Evolutionary conservation across 1,140 invertebrate species (phyloP).

Genomic region (Aphaenogaster floridana): DNA sequence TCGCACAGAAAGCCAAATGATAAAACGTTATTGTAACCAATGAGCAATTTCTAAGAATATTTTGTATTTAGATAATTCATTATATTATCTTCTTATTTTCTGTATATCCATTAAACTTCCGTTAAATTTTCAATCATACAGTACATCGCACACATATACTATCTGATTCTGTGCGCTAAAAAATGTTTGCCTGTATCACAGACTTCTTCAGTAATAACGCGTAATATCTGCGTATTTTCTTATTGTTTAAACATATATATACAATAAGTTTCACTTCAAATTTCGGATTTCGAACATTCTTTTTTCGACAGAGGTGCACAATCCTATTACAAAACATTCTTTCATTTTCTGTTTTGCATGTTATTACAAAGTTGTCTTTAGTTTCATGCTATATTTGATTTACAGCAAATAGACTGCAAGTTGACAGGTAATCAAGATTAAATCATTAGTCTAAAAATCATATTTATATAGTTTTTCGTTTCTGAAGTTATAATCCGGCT

Average conservation of each 20-base stretch:
- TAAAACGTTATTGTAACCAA: slow-evolving; percentile 67
- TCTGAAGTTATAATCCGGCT: not conserved
- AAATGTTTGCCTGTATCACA: slow-evolving; percentile 72
- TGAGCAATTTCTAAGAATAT: slow-evolving; percentile 43
- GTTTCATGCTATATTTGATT: not conserved
- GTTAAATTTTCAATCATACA: not conserved
- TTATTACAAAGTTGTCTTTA: not conserved
- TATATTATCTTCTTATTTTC: slow-evolving; percentile 24
- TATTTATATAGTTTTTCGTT: not conserved
- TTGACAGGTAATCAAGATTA: not conserved
- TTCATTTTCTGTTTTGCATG: not conserved
- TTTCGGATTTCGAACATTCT: not conserved
- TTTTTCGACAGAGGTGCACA: not conserved
- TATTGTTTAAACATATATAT: slow-evolving; percentile 19
- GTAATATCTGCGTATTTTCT: not conserved
- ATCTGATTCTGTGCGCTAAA: slow-evolving; percentile 68
- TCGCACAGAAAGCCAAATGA: slow-evolving; percentile 59
- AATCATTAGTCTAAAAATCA: not conserved
- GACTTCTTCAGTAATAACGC: slow-evolving; percentile 64
- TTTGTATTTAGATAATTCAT: slow-evolving; percentile 24
- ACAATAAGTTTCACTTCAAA: slow-evolving; percentile 8
- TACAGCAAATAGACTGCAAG: not conserved
- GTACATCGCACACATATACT: not conserved
- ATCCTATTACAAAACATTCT: not conserved
- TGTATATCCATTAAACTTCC: slow-evolving; percentile 2